Evolutionary conservation across 1,140 invertebrate species (phyloP), one percentile per base, ranked within the genome.

Genomic region (Monomorium pharaonis): DNA sequence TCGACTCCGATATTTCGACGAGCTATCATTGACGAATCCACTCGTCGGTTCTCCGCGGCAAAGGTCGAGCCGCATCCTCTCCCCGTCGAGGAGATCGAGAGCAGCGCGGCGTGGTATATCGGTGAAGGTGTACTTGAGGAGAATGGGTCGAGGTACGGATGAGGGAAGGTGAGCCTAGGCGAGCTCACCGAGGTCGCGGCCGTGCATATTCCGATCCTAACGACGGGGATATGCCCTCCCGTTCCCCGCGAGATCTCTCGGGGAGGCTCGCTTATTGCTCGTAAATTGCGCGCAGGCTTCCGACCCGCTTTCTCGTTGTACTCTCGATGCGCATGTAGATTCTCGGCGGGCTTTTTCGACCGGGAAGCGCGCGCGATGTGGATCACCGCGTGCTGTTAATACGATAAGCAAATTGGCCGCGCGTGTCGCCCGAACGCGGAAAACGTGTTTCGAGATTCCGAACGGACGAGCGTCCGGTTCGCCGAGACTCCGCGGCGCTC

Each of bases 201-300:
- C 92, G 88, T 92, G 92, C 92, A 92, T 87, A 92, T 92, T 90
- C 90, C 92, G 80, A 91, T 91, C 89, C 88, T 93, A 92, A 92
- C 92, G 42, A 78, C 76, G 92, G 92, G 90, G 92, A 91, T 75
- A 67, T 85, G 56, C 84, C 83, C 85, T 37, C 30, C 30, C 30
- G 51, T 86, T 86, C 88, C 47, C 63, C 78, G 65, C 88, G 85
- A 16, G 67, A 88, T n/a, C 90, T 85, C 87, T 44, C 16, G 44
- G 74, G 90, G 87, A 84, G 85, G 49, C 86, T 70, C 85, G 89
- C 91, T 93, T 91, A 92, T 92, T 91, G 92, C 92, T 91, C 92
- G 92, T 93, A 92, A 92, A 92, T 92, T 92, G 91, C 90, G 85
- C 90, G 74, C 88, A n/a, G 88, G 89, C 87, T 91, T 84, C 88